Percentiles rank a stretch among this genome's conserved stretches.
Conservation (phyloP, 2,888 invertebrate genomes). For the Eupithecia pulchellata region DNA sequence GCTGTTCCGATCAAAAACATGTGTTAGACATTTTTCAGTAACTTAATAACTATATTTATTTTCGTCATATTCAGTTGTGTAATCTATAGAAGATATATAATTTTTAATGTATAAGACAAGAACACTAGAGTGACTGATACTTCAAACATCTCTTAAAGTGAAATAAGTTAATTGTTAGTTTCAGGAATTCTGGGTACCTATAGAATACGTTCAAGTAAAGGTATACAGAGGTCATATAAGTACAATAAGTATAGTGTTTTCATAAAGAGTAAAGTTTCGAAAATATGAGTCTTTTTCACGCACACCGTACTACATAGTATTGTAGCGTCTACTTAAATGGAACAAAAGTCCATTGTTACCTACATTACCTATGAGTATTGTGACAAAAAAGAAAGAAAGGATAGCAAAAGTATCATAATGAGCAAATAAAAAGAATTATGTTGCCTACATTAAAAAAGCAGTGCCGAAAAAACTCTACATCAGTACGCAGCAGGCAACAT, state of each 20-base stretch:
- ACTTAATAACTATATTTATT: neutral
- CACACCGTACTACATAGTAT: neutral
- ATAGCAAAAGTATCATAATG: neutral
- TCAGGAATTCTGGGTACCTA: neutral
- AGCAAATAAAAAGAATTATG: slow-evolving; percentile 17
- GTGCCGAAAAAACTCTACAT: slow-evolving; percentile 9
- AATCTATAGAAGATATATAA: neutral
- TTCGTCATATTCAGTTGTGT: neutral
- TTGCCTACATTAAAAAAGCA: slow-evolving; percentile 17
- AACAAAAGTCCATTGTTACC: neutral
- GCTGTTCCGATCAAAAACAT: neutral
- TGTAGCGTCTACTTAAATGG: neutral
- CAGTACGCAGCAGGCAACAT: slow-evolving; percentile 22
- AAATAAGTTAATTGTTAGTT: neutral
- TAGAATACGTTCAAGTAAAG: too few species aligned
- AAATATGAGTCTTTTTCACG: slow-evolving; percentile 4
- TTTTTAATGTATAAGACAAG: neutral
- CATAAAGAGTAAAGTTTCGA: slow-evolving; percentile 5
- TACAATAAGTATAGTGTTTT: neutral
- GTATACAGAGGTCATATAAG: neutral
- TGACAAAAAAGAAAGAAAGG: too few species aligned
- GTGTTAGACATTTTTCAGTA: neutral
- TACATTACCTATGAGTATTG: neutral
- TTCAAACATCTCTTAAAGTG: neutral
- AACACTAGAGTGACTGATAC: neutral